Evolutionary conservation across 2,888 invertebrate genomes (phyloP), one percentile per base, ranked within the genome.

Genomic region (Dolomedes plantarius): DNA sequence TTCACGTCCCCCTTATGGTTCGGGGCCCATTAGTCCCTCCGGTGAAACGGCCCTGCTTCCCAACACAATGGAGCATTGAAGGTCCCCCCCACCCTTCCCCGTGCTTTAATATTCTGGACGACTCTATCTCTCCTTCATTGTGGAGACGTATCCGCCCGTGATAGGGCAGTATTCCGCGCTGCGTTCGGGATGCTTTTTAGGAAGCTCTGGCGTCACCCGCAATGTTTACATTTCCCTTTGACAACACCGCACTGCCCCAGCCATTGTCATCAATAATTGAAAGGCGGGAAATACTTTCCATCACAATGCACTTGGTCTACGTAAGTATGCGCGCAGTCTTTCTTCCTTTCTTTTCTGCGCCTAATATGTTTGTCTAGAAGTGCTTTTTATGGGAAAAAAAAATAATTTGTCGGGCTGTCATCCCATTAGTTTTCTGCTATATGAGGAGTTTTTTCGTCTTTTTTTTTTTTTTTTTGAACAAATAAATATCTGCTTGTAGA

Each of bases 21-120:
- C 64, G 67, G 76, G 83, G 75, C 82, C 83, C 83, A 85, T 85
- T 85, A 85, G 83, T 77, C 78, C 82, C 83, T 78, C 72, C 78
- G 77, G 83, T 85, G 83, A 67, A 75, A 76, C 76, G 74, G 64
- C 82, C 67, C 62, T 56, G 56, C 56, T 56, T 67, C 68, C 72
- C 50, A 29, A 64, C 73, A 85, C 83, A 85, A 85, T 85, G 31
- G 73, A 36, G 72, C 50, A 64, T 65, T 46, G 71, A 75, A 62
- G 29, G 16, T 31, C 73, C 69, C 75, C 80, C 81, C 56, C 31
- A 27, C 67, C 65, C 29, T 65, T 74, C 74, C 79, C 79, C 28
- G 7, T 32, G 71, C 83, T 62, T 78, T 78, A 77, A 85, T 78
- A 77, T 85, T 85, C 77, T 85, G 73, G 77, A 77, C 76, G 77